Base-by-base conservation (phyloP, 2,113 vertebrate genomes). In the Plestiodon gilberti region DNA sequence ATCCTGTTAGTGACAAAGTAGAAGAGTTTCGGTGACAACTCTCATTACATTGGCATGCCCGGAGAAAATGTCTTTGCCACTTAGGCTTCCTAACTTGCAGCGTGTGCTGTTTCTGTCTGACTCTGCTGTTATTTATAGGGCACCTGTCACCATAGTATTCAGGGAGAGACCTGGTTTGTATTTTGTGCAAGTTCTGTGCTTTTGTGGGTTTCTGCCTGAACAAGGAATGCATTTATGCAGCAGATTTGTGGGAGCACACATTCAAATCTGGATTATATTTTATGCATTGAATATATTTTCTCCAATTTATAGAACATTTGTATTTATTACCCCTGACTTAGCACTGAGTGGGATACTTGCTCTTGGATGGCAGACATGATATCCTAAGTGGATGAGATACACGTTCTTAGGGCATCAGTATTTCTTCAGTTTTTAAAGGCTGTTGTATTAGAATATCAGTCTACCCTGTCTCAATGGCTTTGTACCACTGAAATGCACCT, bases 71-170 rank as follows among this genome's bases (percentile, higher is more conserved):
- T 87, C 85, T 87, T 86, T 80, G 84, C 52, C 55, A 17, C 55
- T 80, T 86, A 86, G 67, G 40, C 38, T 79, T 61, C 69, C 35
- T 79, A 40, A 17, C 78, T 62, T 75, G 85, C 57, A 65, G 40
- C 35, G 48, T 81, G 40, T 55, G 78, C 78, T 81, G 22, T 74
- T 65, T 74, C 70, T 87, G 85, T 38, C 30, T 40, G 64, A 30
- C 40, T 81, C 57, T 75, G 78, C 59, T 87, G 78, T 81, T 87
- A 87, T 87, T 87, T 87, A 87, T 87, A 87, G 85, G 69, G 65
- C 61, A 74, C 59, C 78, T 87, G 78, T 87, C 85, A 81, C 57
- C 48, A 55, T 75, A n/a, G 17, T 75, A 15, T 55, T 74, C 38
- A 28, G 43, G 33, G 57, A 86, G 77, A 52, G 30, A 17, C 81